These are phyloP conservation scores for Drosophila nikananu DNA, from an alignment of 1,140 invertebrate genomes.

Conservation along the genomic window DNA sequence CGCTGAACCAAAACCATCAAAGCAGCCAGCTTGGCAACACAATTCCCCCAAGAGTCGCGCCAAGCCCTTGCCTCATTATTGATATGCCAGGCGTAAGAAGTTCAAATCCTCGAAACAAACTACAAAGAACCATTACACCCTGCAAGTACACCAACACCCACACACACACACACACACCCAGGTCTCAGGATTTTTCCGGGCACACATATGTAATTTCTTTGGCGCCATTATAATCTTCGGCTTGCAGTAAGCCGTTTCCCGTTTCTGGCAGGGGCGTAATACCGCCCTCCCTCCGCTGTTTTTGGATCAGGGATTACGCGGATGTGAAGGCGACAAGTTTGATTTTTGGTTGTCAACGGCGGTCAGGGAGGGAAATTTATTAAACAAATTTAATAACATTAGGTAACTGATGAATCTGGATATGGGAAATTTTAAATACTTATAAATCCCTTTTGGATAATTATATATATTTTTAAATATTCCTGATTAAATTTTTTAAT, in stretches of 20 bases:
- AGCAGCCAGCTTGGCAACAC: constrained; percentile 49
- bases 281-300: not conserved
- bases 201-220: constrained; percentile 40
- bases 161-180: not conserved
- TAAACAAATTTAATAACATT: too few species aligned
- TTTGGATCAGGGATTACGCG: constrained; percentile 4
- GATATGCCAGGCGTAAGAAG: constrained; percentile 69
- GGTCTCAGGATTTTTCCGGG: not conserved
- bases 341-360: constrained; percentile 1
- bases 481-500: too few species aligned
- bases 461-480: too few species aligned
- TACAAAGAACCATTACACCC: constrained; percentile 43
- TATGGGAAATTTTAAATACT: too few species aligned
- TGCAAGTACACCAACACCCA: constrained; percentile 1
- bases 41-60: constrained; percentile 34
- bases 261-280: not conserved
- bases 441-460: too few species aligned
- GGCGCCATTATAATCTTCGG: constrained; percentile 47
- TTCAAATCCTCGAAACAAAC: constrained; percentile 66
- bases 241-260: not conserved
- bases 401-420: too few species aligned
- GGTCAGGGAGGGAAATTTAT: not conserved
- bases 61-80: constrained; percentile 49
- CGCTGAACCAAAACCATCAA: constrained; percentile 64
- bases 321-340: constrained; percentile 9